These are phyloP conservation scores for Epirrhoe tristata DNA, from an alignment of 2,888 invertebrate genomes.

Conservation along the genomic window DNA sequence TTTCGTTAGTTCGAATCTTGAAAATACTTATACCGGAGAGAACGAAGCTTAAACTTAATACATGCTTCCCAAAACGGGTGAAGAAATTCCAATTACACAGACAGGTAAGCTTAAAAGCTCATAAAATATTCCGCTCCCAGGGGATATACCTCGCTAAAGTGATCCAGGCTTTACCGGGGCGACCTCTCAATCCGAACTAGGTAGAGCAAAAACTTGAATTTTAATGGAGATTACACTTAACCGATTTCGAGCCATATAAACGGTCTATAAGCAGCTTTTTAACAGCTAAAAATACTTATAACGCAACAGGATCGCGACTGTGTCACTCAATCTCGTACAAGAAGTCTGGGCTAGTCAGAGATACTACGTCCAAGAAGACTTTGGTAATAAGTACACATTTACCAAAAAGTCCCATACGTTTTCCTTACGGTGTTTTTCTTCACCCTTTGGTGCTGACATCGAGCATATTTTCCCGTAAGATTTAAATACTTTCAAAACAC, in stretches of 20 bases:
- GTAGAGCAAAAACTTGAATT: conserved; percentile 50
- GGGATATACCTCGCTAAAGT: conserved; percentile 32
- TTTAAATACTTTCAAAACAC: no score
- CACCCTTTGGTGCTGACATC: no score
- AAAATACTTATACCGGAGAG: neutral
- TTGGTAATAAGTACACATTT: no score
- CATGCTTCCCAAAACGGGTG: conserved; percentile 1
- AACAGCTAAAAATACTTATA: no score
- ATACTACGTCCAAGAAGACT: no score
- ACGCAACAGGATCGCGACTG: no score
- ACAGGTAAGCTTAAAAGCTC: conserved; percentile 8
- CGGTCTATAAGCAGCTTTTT: neutral
- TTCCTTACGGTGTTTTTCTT: no score
- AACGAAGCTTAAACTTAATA: neutral
- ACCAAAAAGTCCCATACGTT: no score
- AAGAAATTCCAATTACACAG: conserved; percentile 19
- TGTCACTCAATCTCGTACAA: no score
- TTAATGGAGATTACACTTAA: conserved; percentile 50
- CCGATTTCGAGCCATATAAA: conserved; percentile 25
- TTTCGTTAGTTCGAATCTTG: no score
- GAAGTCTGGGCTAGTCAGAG: no score
- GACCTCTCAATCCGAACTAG: conserved; percentile 41
- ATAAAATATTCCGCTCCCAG: conserved; percentile 23
- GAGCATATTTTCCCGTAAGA: no score
- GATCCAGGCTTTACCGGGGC: conserved; percentile 38